Evolutionary conservation across 2,797 vertebrate genomes (phyloP).

Genomic region (Mormyrus proboscirostris): DNA sequence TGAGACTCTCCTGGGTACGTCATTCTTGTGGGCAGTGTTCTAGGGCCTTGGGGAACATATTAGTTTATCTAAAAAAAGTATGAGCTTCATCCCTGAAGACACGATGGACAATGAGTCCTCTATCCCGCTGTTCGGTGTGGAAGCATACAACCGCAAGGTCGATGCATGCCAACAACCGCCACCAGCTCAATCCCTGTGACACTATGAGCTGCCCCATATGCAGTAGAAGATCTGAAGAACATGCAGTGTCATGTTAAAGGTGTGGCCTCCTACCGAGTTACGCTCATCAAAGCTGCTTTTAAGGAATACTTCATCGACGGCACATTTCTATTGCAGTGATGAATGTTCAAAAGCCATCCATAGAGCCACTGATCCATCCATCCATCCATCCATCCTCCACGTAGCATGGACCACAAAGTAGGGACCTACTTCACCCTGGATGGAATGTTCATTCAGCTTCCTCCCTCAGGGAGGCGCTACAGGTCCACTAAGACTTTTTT

Average conservation of each 20-base stretch:
- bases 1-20: not conserved
- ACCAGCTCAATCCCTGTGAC: not conserved
- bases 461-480: not conserved
- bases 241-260: not conserved
- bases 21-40: not conserved
- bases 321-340: not conserved
- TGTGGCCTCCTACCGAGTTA: not conserved
- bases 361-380: not conserved
- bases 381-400: not conserved
- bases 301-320: not conserved
- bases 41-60: not conserved
- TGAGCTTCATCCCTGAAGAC: not conserved
- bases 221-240: not conserved
- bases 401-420: not conserved
- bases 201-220: not conserved
- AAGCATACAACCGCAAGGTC: not conserved
- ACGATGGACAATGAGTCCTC: not conserved
- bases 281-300: not conserved
- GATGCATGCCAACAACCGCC: not conserved
- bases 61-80: not conserved
- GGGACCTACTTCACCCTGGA: not conserved
- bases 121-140: not conserved
- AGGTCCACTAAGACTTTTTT: not conserved
- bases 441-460: not conserved
- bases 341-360: not conserved